Evolutionary conservation across 2,113 vertebrate genomes (phyloP), one percentile per base, ranked within the genome.

Genomic region (Chaetops frenatus): DNA sequence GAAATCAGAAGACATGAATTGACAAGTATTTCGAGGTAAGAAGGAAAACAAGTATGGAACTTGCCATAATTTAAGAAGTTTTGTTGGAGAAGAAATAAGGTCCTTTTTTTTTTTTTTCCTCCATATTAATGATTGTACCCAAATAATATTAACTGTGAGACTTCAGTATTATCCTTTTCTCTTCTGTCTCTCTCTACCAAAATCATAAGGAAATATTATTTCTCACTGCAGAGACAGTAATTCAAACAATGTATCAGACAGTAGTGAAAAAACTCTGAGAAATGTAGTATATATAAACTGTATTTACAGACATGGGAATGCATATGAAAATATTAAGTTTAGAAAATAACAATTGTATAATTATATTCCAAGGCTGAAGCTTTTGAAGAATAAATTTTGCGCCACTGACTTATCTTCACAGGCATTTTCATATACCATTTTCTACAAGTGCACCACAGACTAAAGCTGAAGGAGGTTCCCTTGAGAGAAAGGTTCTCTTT

Each of bases 61-160:
- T n/a, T 70, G 12, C 3, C 9, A 36, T 33, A 35, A 5, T 44
- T 71, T 13, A 53, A 13, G 10, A n/a, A 51, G 6, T 9, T 79
- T 78, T 53, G n/a, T 48, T 78, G n/a, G 11, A 86, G 17, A 71
- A 53, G 1, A 76, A 72, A 76, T 33, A 27, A 51, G 1, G 6
- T 25, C 5, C 1, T 1, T 5, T 54, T 20, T 18, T 11, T 18
- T 33, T 2, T 8, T 6, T 11, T 2, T 1, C 9, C 7, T n/a
- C n/a, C 15, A 2, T 73, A 31, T 25, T 50, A 70, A 22, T 3
- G 2, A 24, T 10, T 38, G 56, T 62, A 83, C 1, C 4, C 10
- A 1, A 56, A 5, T 44, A 62, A 38, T 53, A 23, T 47, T 61
- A 54, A 21, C 28, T n/a, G 2, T 31, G 23, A 62, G 6, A 17